A percentile compares a stretch with the other conserved stretches of the same genome.
These are phyloP conservation scores for Drosophila algonquin DNA, from an alignment of 2,888 invertebrate species.

Conservation along the genomic window DNA sequence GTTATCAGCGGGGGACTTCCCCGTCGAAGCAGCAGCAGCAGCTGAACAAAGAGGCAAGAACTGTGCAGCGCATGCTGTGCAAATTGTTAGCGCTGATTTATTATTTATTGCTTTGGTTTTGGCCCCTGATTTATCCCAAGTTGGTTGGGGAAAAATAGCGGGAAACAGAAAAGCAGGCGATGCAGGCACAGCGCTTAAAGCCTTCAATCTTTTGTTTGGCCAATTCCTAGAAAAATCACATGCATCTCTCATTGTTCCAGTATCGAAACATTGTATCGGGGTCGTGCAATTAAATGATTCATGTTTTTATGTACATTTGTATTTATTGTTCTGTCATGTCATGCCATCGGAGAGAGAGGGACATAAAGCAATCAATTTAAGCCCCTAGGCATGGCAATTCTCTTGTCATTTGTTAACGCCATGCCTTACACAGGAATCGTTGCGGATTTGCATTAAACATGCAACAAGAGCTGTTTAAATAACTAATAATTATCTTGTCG, in stretches of 20 bases:
- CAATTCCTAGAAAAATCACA: constrained; percentile 11
- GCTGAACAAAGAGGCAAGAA: constrained; percentile 6
- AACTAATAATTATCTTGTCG: constrained; percentile 77
- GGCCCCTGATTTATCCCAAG: constrained; percentile 66
- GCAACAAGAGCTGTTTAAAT: constrained; percentile 74
- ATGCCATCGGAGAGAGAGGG: constrained; percentile 8
- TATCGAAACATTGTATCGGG: constrained; percentile 48
- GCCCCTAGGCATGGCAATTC: constrained; percentile 37
- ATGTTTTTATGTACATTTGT: constrained; percentile 43
- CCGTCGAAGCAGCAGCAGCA: constrained; percentile 2
- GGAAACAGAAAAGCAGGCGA: background rate
- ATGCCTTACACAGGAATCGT: constrained; percentile 51
- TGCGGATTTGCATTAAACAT: constrained; percentile 67
- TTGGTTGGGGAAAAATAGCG: constrained; percentile 14
- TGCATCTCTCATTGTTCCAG: constrained; percentile 23
- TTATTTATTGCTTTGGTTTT: constrained; percentile 69
- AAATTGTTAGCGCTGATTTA: constrained; percentile 72
- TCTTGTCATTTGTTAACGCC: constrained; percentile 33
- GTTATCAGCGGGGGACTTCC: constrained; percentile 55
- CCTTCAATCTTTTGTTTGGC: constrained; percentile 19
- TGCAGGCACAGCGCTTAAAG: constrained; percentile 46
- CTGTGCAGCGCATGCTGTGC: constrained; percentile 45
- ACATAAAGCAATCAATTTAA: constrained; percentile 55
- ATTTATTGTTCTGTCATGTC: constrained; percentile 41
- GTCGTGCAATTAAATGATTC: constrained; percentile 66